These are phyloP conservation scores for Conchocele bisecta DNA, from an alignment of 2,888 invertebrate genomes.

Conservation along the genomic window DNA sequence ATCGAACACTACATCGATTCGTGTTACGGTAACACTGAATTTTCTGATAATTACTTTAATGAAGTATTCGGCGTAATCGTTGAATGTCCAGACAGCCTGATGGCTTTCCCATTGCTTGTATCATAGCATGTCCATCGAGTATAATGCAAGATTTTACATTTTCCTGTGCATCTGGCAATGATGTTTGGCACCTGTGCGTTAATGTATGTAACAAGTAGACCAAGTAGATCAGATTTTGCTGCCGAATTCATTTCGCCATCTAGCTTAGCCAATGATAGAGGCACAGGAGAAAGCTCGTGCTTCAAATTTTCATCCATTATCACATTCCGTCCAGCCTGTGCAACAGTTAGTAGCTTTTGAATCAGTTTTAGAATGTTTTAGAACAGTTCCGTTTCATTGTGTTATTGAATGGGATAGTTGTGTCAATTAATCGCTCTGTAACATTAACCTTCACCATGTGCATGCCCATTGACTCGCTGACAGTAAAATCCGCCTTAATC, in stretches of 20 bases:
- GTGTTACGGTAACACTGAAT: conserved; percentile 4
- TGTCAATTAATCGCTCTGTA: no score
- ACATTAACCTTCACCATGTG: no score
- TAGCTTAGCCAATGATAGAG: no score
- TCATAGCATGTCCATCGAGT: conserved; percentile 41
- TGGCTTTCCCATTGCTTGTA: conserved; percentile 39
- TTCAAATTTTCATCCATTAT: no score
- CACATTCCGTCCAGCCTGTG: no score
- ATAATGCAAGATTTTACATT: background rate
- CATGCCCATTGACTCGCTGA: no score
- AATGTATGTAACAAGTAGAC: background rate
- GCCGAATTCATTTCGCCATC: conserved; percentile 8
- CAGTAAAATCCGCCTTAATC: no score
- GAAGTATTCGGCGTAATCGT: conserved; percentile 32
- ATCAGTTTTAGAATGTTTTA: no score
- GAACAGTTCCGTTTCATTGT: no score
- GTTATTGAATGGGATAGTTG: no score
- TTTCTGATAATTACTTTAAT: conserved; percentile 4
- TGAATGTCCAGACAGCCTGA: conserved; percentile 23
- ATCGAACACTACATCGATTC: conserved; percentile 43
- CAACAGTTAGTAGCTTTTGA: no score
- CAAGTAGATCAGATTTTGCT: conserved; percentile 4
- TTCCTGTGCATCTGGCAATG: background rate
- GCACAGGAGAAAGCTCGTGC: no score
- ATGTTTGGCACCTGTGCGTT: background rate